These are phyloP conservation scores for Drosophila pegasa DNA, from an alignment of 2,888 invertebrate genomes.

Conservation along the genomic window DNA sequence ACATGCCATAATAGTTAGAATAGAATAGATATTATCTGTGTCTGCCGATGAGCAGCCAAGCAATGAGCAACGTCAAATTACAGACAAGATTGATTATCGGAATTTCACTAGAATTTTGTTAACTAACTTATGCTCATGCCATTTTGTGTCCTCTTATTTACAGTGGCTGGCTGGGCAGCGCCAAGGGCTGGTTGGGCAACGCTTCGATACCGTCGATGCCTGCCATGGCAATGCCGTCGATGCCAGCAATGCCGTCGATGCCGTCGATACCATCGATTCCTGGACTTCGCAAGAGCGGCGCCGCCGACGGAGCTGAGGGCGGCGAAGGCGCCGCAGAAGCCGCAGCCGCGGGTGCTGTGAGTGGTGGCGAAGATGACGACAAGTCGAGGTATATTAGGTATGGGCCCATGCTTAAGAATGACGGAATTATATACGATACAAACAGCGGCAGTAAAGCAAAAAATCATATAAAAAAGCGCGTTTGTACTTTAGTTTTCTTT, in stretches of 20 bases:
- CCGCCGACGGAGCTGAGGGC: conserved; percentile 83
- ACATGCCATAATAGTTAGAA: conserved; percentile 43
- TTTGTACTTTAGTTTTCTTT: conserved; percentile 52
- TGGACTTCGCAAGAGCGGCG: conserved; percentile 90
- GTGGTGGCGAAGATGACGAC: conserved; percentile 91
- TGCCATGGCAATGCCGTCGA: conserved; percentile 85
- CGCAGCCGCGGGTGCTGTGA: conserved; percentile 76
- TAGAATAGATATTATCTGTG: conserved; percentile 37
- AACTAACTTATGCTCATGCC: conserved; percentile 30
- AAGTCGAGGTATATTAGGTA: conserved; percentile 93
- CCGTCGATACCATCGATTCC: conserved; percentile 87
- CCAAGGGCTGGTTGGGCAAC: conserved; percentile 92
- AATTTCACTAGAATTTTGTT: conserved; percentile 12
- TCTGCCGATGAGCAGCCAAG: conserved; percentile 35
- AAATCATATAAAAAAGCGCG: conserved; percentile 44
- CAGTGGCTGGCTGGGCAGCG: conserved; percentile 93
- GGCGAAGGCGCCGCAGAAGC: conserved; percentile 61
- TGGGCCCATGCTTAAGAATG: conserved; percentile 86
- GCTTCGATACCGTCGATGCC: conserved; percentile 84
- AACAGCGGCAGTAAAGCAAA: conserved; percentile 47
- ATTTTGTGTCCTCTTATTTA: conserved; percentile 19
- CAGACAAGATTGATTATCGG: conserved; percentile 63
- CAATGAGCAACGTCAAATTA: conserved; percentile 60
- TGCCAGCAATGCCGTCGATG: conserved; percentile 85
- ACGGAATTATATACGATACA: conserved; percentile 82